These are phyloP conservation scores for Coleophora flavipennella DNA, from an alignment of 2,888 invertebrate species.

Conservation along the genomic window DNA sequence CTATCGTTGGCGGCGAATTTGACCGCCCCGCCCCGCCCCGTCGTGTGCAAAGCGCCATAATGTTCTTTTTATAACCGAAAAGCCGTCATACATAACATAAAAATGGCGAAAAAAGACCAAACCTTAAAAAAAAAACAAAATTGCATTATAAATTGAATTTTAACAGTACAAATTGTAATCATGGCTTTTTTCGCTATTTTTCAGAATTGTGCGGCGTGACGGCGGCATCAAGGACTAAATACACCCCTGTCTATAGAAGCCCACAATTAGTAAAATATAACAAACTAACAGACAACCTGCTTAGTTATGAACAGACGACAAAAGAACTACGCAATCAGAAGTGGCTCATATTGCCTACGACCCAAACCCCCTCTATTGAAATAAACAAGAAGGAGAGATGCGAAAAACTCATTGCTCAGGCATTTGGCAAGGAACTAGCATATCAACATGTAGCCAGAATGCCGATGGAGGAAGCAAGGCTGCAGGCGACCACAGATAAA, in stretches of 20 bases:
- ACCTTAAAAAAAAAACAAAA: neutral
- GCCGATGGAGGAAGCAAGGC: conserved; percentile 4
- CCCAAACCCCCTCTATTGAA: neutral
- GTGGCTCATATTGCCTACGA: neutral
- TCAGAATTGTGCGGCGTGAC: conserved; percentile 21
- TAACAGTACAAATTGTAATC: conserved; percentile 11
- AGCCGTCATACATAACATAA: conserved; percentile 12
- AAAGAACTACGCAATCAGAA: neutral
- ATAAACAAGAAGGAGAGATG: conserved; percentile 18
- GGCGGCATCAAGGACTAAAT: neutral
- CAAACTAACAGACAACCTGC: too few relatives aligned
- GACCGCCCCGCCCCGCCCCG: too few relatives aligned
- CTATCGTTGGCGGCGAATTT: too few relatives aligned
- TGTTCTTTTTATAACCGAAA: neutral
- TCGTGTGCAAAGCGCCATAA: too few relatives aligned
- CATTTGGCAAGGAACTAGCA: conserved; percentile 15
- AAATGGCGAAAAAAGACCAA: conserved; percentile 33
- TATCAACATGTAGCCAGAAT: conserved; percentile 2
- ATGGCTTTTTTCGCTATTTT: conserved; percentile 39
- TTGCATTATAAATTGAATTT: neutral
- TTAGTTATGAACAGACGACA: too few relatives aligned
- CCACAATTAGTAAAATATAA: too few relatives aligned
- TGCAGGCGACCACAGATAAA: conserved; percentile 25
- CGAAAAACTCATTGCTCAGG: conserved; percentile 17
- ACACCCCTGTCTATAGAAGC: too few relatives aligned